These are phyloP conservation scores for Papilio machaon DNA, from an alignment of 1,140 invertebrate genomes.

Conservation along the genomic window DNA sequence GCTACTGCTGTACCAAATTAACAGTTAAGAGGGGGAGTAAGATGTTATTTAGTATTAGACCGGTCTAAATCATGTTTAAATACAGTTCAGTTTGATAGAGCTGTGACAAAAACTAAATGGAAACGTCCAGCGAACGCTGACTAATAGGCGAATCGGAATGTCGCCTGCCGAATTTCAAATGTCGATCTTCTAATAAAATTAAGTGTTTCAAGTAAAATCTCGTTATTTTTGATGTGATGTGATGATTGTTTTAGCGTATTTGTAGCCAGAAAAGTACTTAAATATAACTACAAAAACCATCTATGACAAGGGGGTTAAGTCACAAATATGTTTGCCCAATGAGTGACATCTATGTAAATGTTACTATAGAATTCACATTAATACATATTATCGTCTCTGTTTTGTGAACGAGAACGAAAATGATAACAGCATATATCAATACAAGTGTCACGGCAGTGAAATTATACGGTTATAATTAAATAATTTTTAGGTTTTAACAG, in stretches of 20 bases:
- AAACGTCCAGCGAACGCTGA: slow-evolving; percentile 8
- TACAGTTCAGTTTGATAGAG: background rate
- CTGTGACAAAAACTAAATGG: slow-evolving; percentile 18
- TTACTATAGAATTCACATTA: no score
- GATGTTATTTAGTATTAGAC: background rate
- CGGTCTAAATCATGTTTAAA: background rate
- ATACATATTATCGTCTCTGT: no score
- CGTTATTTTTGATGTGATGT: background rate
- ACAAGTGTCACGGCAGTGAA: no score
- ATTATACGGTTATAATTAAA: background rate
- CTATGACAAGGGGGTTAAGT: background rate
- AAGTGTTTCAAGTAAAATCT: slow-evolving; percentile 9
- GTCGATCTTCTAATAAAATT: slow-evolving; percentile 30
- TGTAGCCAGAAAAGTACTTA: background rate
- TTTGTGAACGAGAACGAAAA: no score
- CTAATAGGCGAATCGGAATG: slow-evolving; percentile 12
- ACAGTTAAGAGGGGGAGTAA: background rate
- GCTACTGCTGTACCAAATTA: no score
- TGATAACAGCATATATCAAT: no score
- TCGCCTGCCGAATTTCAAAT: slow-evolving; percentile 29
- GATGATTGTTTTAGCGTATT: background rate
- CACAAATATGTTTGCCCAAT: background rate
- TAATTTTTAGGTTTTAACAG: background rate
- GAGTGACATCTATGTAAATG: no score
- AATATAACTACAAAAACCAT: background rate